Conservation (phyloP, 2,797 vertebrate genomes). For the Mastacembelus armatus region DNA sequence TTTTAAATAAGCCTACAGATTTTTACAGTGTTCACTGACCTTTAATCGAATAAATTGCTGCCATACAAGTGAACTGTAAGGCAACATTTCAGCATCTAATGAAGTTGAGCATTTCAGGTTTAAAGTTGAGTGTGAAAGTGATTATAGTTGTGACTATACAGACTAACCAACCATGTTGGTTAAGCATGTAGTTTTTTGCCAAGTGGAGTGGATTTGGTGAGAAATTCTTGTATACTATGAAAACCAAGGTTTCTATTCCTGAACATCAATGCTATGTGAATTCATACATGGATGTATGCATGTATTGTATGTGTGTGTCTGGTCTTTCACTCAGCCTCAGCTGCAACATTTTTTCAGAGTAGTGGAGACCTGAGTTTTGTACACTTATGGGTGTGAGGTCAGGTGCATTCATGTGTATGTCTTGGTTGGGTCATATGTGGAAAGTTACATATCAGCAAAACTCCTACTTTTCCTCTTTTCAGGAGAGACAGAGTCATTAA, state of each 20-base stretch:
- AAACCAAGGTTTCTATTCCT: neutral
- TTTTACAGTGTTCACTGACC: too few relatives aligned
- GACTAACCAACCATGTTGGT: too few relatives aligned
- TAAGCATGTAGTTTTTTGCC: neutral
- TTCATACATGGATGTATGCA: neutral
- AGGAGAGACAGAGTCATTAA: constrained; percentile 5
- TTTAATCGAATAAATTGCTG: too few relatives aligned
- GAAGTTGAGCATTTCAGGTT: too few relatives aligned
- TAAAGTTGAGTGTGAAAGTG: too few relatives aligned
- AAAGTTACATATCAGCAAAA: constrained; percentile 51
- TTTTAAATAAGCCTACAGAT: too few relatives aligned
- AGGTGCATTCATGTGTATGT: constrained; percentile 49
- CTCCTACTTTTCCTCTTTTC: constrained; percentile 17
- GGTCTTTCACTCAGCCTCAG: constrained; percentile 29
- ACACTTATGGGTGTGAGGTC: constrained; percentile 60
- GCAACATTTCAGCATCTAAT: too few relatives aligned
- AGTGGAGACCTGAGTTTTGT: constrained; percentile 46
- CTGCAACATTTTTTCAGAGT: constrained; percentile 43
- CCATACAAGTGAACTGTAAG: too few relatives aligned
- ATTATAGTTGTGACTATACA: too few relatives aligned
- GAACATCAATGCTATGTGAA: neutral
- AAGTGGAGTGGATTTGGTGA: neutral
- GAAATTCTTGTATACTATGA: constrained; percentile 6
- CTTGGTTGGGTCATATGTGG: constrained; percentile 42
- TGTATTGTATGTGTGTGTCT: constrained; percentile 3